Percentiles rank a stretch among this genome's conserved stretches.
These are phyloP conservation scores for Romanogobio albipinnatus DNA, from an alignment of 2,113 vertebrate genomes.

Conservation along the genomic window DNA sequence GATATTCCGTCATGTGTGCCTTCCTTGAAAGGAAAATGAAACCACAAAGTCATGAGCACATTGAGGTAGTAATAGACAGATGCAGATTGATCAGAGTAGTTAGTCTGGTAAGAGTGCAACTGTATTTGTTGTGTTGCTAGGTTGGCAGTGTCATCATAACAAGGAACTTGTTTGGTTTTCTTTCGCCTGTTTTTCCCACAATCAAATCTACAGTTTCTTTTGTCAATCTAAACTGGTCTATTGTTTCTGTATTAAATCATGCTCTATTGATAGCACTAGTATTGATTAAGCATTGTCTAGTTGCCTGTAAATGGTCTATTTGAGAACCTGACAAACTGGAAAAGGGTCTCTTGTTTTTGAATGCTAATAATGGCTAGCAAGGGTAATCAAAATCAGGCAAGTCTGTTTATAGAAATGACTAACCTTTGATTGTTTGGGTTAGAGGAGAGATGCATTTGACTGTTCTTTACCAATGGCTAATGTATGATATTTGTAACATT, in stretches of 20 bases:
- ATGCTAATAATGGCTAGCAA: background rate
- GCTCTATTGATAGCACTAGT: background rate
- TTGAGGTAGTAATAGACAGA: background rate
- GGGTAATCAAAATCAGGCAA: background rate
- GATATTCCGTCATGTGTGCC: background rate
- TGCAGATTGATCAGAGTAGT: background rate
- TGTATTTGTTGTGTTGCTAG: background rate
- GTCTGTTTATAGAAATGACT: background rate
- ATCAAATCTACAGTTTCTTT: background rate
- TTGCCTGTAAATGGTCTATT: background rate
- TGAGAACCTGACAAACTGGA: background rate
- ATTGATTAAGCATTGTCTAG: background rate
- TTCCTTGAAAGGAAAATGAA: background rate
- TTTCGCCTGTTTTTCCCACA: background rate
- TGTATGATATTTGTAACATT: background rate
- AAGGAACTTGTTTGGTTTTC: constrained; percentile 33
- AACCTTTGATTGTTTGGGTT: background rate
- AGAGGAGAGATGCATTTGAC: background rate
- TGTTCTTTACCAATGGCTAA: background rate
- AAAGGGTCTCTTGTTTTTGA: background rate
- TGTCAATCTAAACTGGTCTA: background rate
- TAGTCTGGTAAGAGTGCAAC: background rate
- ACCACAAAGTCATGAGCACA: background rate
- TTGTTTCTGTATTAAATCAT: background rate
- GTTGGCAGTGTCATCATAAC: constrained; percentile 14